Evolutionary conservation across 2,797 vertebrate species (phyloP).

Genomic region (Chaetophractus vellerosus): DNA sequence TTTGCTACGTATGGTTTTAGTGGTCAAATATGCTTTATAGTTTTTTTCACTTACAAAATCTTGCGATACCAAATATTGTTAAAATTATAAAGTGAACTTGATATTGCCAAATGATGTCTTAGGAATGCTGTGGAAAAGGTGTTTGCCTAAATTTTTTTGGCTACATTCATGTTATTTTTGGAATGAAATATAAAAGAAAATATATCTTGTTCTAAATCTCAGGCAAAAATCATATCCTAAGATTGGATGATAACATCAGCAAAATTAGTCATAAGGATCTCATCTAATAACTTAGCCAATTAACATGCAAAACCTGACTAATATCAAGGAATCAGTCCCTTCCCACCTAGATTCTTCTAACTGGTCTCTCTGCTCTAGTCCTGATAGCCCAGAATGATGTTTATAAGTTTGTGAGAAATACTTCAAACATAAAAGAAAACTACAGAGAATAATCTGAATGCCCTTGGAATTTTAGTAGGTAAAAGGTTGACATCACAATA

Average conservation of each 20-base stretch:
- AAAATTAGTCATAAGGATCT: neutral
- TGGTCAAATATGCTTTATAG: neutral
- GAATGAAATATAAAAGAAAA: neutral
- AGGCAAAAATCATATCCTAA: neutral
- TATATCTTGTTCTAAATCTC: neutral
- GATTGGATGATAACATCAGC: neutral
- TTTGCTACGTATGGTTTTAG: neutral
- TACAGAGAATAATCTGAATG: neutral
- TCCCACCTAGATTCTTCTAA: neutral
- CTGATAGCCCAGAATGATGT: neutral
- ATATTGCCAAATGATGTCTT: conserved; percentile 20
- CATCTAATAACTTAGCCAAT: neutral
- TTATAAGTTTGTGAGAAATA: conserved; percentile 9
- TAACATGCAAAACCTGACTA: neutral
- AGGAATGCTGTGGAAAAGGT: neutral
- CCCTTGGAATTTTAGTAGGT: neutral
- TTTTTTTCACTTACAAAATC: neutral
- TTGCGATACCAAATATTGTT: neutral
- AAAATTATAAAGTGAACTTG: neutral
- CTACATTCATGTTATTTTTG: neutral
- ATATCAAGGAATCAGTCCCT: neutral
- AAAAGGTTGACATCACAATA: neutral
- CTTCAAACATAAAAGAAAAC: neutral
- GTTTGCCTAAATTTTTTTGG: neutral
- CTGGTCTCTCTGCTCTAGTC: neutral